Evolutionary conservation across 2,888 invertebrate genomes (phyloP).

Genomic region (Stenodera caucasica): DNA sequence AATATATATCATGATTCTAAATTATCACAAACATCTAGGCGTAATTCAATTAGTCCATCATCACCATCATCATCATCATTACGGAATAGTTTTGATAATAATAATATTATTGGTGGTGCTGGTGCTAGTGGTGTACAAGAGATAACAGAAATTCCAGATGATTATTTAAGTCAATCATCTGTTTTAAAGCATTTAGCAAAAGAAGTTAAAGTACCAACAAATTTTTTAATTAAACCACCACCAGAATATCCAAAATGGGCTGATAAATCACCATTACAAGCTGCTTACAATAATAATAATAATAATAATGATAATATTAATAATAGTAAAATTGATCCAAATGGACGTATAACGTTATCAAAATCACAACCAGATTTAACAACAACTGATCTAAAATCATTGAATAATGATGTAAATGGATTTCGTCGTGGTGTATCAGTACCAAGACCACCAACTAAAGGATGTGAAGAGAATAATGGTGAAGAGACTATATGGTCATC

Average conservation of each 20-base stretch:
- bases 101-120: slow-evolving; percentile 20
- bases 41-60: slow-evolving; percentile 49
- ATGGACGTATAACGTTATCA: slow-evolving; percentile 62
- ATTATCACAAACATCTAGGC: slow-evolving; percentile 47
- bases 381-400: slow-evolving; percentile 53
- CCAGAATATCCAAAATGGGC: slow-evolving; percentile 55
- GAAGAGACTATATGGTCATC: slow-evolving; percentile 66
- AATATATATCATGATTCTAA: slow-evolving; percentile 47
- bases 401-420: slow-evolving; percentile 41
- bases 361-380: slow-evolving; percentile 85
- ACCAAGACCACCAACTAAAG: slow-evolving; percentile 61
- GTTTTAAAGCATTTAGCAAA: slow-evolving; percentile 83
- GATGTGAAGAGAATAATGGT: slow-evolving; percentile 59
- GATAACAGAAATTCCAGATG: slow-evolving; percentile 82
- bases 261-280: slow-evolving; percentile 48
- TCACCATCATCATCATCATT: slow-evolving; percentile 50
- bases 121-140: slow-evolving; percentile 59
- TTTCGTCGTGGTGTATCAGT: slow-evolving; percentile 52
- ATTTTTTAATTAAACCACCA: slow-evolving; percentile 40
- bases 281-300: slow-evolving; percentile 20
- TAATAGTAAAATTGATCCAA: slow-evolving; percentile 53
- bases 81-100: slow-evolving; percentile 39
- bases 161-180: slow-evolving; percentile 80
- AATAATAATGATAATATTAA: slow-evolving; percentile 40
- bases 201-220: slow-evolving; percentile 62